Evolutionary conservation across 2,888 invertebrate genomes (phyloP).

Genomic region (Branchinecta sandiegonensis): DNA sequence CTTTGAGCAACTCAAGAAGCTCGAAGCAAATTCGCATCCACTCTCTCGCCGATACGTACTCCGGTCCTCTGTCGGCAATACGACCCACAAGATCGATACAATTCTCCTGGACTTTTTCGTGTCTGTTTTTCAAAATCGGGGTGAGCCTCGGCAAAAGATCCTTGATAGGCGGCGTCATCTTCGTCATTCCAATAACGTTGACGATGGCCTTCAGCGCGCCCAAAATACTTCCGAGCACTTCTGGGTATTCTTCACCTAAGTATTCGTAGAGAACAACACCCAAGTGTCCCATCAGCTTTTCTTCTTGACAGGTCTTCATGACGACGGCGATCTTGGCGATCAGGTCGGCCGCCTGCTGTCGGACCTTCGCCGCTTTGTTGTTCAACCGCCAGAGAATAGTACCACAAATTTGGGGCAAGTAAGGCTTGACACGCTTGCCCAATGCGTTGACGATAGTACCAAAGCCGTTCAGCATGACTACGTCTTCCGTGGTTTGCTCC

Average conservation of each 20-base stretch:
- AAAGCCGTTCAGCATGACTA: conserved; percentile 98
- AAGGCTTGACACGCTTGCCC: conserved; percentile 89
- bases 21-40: conserved; percentile 99
- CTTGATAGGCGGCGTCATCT: conserved; percentile 99
- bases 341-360: conserved; percentile 97
- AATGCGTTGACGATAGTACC: conserved; percentile 97
- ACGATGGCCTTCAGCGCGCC: conserved; percentile 98
- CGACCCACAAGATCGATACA: conserved; percentile 98
- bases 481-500: conserved; percentile 99
- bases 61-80: conserved; percentile 96
- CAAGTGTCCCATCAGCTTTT: conserved; percentile 98
- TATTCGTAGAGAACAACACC: conserved; percentile 98
- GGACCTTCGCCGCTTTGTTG: conserved; percentile 97
- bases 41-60: conserved; percentile 95
- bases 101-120: conserved; percentile 87
- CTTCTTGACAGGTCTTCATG: conserved; percentile 99
- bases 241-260: conserved; percentile 97
- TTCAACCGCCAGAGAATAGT: conserved; percentile 98
- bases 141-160: conserved; percentile 90
- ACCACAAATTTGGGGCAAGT: conserved; percentile 98
- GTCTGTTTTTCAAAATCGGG: conserved; percentile 94
- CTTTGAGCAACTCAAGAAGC: conserved; percentile 84
- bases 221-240: conserved; percentile 92
- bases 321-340: conserved; percentile 96
- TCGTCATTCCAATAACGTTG: conserved; percentile 99